Percentiles rank a stretch among this genome's conserved stretches.
phyloP scores from a whole-genome alignment of 2,797 vertebrate species.

The Smutsia temminckii region DNA sequence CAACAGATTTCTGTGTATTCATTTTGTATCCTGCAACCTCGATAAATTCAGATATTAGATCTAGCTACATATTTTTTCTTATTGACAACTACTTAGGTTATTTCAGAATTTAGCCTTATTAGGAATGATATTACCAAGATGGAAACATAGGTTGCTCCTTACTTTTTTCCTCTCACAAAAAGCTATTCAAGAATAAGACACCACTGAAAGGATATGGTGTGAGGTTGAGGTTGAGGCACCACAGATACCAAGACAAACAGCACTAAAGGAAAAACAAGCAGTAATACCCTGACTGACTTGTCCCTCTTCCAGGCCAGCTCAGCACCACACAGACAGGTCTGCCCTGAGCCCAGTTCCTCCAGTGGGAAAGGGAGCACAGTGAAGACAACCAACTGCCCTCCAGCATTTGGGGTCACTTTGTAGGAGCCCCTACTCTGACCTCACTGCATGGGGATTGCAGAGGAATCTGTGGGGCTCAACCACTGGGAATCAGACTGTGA shows the following conservation, averaged over 20 bases:
- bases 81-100: background rate
- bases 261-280: background rate
- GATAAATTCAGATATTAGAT: too few species aligned
- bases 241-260: background rate
- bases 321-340: background rate
- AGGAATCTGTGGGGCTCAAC: background rate
- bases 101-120: constrained; percentile 28
- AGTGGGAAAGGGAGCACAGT: background rate
- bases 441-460: background rate
- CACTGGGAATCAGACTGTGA: background rate
- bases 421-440: background rate
- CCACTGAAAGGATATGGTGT: background rate
- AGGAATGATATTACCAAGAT: background rate
- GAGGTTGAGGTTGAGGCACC: background rate
- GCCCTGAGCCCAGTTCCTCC: background rate
- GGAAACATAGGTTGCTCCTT: background rate
- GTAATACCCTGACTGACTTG: background rate
- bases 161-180: background rate
- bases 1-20: too few species aligned
- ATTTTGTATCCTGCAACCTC: too few species aligned
- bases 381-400: background rate
- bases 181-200: background rate
- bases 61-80: too few species aligned
- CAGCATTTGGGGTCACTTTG: background rate
- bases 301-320: background rate